phyloP scores from a whole-genome alignment of 2,113 vertebrate species.

The Taurulus bubalis region DNA sequence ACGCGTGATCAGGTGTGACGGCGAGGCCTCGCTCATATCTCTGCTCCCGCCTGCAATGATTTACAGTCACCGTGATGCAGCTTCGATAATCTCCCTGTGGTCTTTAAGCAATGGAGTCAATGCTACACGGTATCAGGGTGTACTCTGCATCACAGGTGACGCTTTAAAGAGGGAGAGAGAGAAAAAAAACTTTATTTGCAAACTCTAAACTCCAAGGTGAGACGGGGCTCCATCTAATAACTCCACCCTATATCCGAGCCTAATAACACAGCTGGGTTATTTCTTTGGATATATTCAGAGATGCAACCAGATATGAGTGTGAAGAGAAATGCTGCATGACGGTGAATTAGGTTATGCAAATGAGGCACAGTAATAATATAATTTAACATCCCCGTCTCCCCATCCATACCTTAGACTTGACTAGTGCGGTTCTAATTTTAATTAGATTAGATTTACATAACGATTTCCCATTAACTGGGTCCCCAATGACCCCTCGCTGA shows the following conservation, averaged over 20 bases:
- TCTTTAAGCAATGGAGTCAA: constrained; percentile 21
- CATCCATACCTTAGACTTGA: constrained; percentile 64
- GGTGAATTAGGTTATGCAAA: constrained; percentile 72
- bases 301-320: constrained; percentile 36
- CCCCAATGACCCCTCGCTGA: constrained; percentile 62
- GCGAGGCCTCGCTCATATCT: constrained; percentile 7
- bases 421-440: constrained; percentile 69
- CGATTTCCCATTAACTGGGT: constrained; percentile 75
- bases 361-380: constrained; percentile 72
- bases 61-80: constrained; percentile 34
- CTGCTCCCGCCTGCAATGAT: constrained; percentile 22
- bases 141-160: background rate
- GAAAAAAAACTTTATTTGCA: background rate
- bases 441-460: constrained; percentile 83
- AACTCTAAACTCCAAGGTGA: background rate
- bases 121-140: constrained; percentile 6
- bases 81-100: constrained; percentile 15
- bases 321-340: constrained; percentile 48
- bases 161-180: background rate
- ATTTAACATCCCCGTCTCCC: constrained; percentile 62
- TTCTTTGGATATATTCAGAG: constrained; percentile 53
- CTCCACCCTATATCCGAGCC: background rate
- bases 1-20: constrained; percentile 21
- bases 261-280: constrained; percentile 25
- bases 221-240: background rate